Evolutionary conservation across 2,888 invertebrate species (phyloP), one percentile per base, ranked within the genome.

Genomic region (Nomada flava): DNA sequence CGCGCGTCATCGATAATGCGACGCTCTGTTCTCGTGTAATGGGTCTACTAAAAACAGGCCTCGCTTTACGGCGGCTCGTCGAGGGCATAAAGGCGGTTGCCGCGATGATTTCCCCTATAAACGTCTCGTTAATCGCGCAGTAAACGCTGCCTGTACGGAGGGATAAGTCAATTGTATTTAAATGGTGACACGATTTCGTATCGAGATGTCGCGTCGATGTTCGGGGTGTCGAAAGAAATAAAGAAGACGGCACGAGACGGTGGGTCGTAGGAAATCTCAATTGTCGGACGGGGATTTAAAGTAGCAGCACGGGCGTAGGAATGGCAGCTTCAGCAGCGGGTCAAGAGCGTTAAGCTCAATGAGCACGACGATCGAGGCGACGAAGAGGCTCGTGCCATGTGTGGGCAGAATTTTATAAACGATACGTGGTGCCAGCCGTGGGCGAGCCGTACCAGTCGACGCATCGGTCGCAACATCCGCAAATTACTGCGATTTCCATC

Each of bases 221-320:
- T 36, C 36, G 36, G 10, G 2, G 20, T 23, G 47, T 59, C n/a
- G 44, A 50, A 9, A 50, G 29, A 18, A 15, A 50, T 15, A 11
- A 2, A 13, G 59, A 47, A 50, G 18, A 55, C 52, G 50, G n/a
- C n/a, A 44, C 29, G 23, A n/a, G n/a, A 18, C 47, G 50, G 60
- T 42, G 67, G 79, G 84, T 80, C 84, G 81, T 84, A 90, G 91
- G 90, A 91, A 91, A 90, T 91, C 89, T 90, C 90, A 90, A 91
- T 90, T 86, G 84, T 69, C 63, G 52, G 55, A n/a, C 60, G 59
- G 53, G 79, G 62, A 77, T 86, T 86, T 79, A 72, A 73, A 79
- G 73, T 64, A 60, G 26, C 65, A 63, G 53, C 44, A 63, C 57
- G 73, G 67, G 68, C 68, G 80, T 79, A 79, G 68, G 78, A 72